Base-by-base conservation (phyloP, 2,888 invertebrate genomes). In the Oligia fasciuncula region DNA sequence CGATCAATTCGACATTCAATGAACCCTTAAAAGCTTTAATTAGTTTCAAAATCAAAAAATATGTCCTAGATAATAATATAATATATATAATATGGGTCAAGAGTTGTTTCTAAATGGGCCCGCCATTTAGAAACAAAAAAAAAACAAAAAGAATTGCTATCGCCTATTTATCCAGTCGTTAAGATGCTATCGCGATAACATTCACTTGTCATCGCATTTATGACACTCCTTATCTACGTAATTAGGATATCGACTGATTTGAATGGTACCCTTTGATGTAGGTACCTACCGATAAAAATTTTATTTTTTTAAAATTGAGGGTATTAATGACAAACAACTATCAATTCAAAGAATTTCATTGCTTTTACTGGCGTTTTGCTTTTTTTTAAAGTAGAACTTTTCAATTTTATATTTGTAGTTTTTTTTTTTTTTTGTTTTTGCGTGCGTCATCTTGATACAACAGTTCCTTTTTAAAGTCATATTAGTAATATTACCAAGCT, bases 101-200 rank as follows among this genome's bases (percentile, higher is more conserved):
- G 29, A 29, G 29, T 29, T 29, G 29, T 29, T 29, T 29, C 29
- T 29, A 29, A 29, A 29, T 29, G 29, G 29, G 29, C 29, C 29
- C 29, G 29, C 29, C 29, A 29, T 29, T 29, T 29, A 29, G 29
- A 29, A 29, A 29, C 29, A 29, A 29, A 29, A 29, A 29, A 29
- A 29, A 29, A 29, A 29, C 1, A 29, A 29, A 29, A 29, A 29
- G 14, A 74, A 82, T 74, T 67, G 19, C 14, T 40, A 73, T 72
- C 19, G 60, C 17, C 11, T 78, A 82, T 87, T 72, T 85, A 85
- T 65, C 46, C 13, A 40, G 79, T 84, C 85, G 29, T 87, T 88
- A 85, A 81, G 88, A 88, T 85, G 46, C 6, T 87, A 84, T 88
- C 87, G 68, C 29, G 40, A 67, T 77, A 70, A 73, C 68, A 85